Evolutionary conservation across 2,113 vertebrate genomes (phyloP), one percentile per base, ranked within the genome.

Genomic region (Caranx ignobilis): DNA sequence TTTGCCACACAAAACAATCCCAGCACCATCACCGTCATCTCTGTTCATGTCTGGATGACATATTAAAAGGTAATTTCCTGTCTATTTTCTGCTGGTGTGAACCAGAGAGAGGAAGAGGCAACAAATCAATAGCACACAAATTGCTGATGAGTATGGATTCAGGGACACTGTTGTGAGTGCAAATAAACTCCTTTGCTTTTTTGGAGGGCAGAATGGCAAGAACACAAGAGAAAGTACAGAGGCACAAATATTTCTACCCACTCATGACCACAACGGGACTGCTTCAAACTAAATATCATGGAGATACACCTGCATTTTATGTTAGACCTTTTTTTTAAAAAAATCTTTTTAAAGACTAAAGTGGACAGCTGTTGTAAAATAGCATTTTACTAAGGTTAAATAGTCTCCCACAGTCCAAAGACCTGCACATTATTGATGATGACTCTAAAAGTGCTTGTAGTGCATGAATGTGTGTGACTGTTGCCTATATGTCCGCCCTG

Each of bases 11-110:
- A 34, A 82, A 88, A 89, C 85, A 90, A 91, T 87, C 71, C 50
- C 62, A 60, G 57, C 35, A 61, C 62, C 66, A 74, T 84, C 66
- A 26, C 12, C 18, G 45, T 77, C 86, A 60, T 71, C 45, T 60
- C 61, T 74, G 39, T 68, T 68, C 66, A 71, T 68, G 71, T 56
- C 31, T 60, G 60, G 66, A 56, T 87, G 91, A 89, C 79, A 82
- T 70, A 74, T 83, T 92, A 91, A 95, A 94, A 91, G 85, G 75
- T 90, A 93, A 94, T 95, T 94, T 95, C 88, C 92, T 83, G 73
- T 18, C 77, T 81, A 90, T 89, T 91, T 90, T 80, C 70, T 80
- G 68, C 61, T 39, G 68, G 35, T 56, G 75, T 85, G 91, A 84
- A 62, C n/a, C 48, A 55, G 39, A 2, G 13, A 37, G 45, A 65